Conservation (phyloP, 2,797 vertebrate species). For the Eospalax fontanierii region DNA sequence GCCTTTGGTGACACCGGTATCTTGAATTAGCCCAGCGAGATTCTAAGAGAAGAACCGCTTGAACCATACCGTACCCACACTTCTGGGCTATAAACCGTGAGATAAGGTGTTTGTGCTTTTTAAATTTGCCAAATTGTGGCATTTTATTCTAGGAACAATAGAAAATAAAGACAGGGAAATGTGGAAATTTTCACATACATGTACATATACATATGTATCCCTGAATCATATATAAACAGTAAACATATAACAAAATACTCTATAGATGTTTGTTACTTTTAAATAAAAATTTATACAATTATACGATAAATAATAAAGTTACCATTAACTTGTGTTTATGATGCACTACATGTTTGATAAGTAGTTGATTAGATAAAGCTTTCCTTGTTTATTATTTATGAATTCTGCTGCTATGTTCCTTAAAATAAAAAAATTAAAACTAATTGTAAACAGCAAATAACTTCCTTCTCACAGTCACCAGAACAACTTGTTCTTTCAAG, state of each 20-base stretch:
- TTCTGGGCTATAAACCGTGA: background rate
- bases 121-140: background rate
- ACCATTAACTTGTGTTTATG: slow-evolving; percentile 5
- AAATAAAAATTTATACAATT: slow-evolving; percentile 43
- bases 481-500: slow-evolving; percentile 19
- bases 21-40: background rate
- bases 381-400: background rate
- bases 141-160: background rate
- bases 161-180: background rate
- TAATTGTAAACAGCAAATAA: background rate
- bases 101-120: background rate
- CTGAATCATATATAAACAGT: background rate
- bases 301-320: slow-evolving; percentile 26
- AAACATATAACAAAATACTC: background rate
- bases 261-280: slow-evolving; percentile 17
- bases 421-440: slow-evolving; percentile 53
- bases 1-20: background rate
- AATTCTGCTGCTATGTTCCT: background rate
- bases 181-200: background rate
- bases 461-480: background rate
- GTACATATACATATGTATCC: background rate
- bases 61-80: accelerated
- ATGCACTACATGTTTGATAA: background rate
- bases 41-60: background rate
- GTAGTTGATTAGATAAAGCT: background rate